These are phyloP conservation scores for Chlorops oryzae DNA, from an alignment of 1,140 invertebrate species.

Conservation along the genomic window DNA sequence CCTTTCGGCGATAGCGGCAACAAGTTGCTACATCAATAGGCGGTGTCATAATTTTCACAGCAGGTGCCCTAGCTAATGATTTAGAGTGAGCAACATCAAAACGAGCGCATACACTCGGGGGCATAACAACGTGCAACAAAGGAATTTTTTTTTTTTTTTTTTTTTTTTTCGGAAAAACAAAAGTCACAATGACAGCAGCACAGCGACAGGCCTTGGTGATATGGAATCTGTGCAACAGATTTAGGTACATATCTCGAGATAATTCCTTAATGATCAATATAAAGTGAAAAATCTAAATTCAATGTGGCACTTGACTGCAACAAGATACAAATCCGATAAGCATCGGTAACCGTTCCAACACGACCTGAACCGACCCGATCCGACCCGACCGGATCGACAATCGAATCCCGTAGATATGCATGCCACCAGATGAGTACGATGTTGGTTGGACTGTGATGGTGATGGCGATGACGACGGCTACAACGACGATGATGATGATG, in stretches of 20 bases:
- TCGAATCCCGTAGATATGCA: too few species aligned
- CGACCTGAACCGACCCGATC: too few species aligned
- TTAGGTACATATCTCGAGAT: too few species aligned
- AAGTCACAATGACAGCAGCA: slow-evolving; percentile 8
- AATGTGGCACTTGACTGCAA: slow-evolving; percentile 9
- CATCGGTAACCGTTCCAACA: too few species aligned
- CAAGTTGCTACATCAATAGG: slow-evolving; percentile 42
- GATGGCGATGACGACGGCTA: too few species aligned
- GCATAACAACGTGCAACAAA: not conserved
- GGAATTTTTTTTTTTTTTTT: not conserved
- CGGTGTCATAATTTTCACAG: slow-evolving; percentile 48
- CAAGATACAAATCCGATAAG: too few species aligned
- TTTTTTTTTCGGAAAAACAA: not conserved
- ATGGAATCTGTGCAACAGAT: too few species aligned
- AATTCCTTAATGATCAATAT: slow-evolving; percentile 12
- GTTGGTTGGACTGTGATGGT: too few species aligned
- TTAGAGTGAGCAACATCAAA: slow-evolving; percentile 16
- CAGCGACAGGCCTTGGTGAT: not conserved
- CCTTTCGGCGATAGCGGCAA: slow-evolving; percentile 27
- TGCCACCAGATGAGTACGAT: too few species aligned
- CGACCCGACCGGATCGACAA: too few species aligned
- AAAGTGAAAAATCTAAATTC: slow-evolving; percentile 15
- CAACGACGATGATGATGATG: too few species aligned
- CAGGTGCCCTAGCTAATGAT: slow-evolving; percentile 44
- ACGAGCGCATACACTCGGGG: not conserved